Percentiles rank a stretch among this genome's conserved stretches.
phyloP scores from a whole-genome alignment of 30 jellyfish, hydroid and myxozoan species.

The Sanderia malayensis region DNA sequence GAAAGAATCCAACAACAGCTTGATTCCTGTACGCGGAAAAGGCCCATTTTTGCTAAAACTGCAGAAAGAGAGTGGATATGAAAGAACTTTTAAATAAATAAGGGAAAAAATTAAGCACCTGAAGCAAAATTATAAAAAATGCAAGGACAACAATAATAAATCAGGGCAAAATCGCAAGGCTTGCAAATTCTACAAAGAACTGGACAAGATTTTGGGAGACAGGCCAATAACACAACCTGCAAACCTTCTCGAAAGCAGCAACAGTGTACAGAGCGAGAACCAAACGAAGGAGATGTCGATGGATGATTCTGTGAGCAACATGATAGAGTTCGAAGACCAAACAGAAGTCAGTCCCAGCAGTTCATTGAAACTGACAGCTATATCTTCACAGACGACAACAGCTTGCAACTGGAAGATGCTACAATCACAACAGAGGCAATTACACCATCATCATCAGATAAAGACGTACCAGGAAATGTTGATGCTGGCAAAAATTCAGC shows the following conservation, averaged over 20 bases:
- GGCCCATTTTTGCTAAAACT: too few species aligned
- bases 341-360: neutral
- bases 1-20: too few species aligned
- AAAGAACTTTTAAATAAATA: too few species aligned
- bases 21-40: too few species aligned
- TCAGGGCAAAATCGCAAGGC: slow-evolving; percentile 31
- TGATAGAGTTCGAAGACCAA: neutral
- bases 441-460: too few species aligned
- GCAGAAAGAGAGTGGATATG: too few species aligned
- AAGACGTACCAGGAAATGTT: too few species aligned
- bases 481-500: too few species aligned
- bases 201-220: slow-evolving; percentile 38
- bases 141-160: slow-evolving; percentile 33
- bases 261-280: neutral
- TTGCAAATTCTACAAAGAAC: neutral
- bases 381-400: neutral
- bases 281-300: neutral
- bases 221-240: neutral
- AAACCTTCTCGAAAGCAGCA: neutral
- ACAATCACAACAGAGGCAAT: neutral
- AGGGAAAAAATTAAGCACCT: slow-evolving; percentile 47
- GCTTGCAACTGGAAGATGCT: neutral
- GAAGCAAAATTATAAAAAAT: slow-evolving; percentile 24
- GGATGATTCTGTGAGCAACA: neutral
- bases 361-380: neutral